phyloP scores from a whole-genome alignment of 2,113 vertebrate species.

The Paratilapia polleni region DNA sequence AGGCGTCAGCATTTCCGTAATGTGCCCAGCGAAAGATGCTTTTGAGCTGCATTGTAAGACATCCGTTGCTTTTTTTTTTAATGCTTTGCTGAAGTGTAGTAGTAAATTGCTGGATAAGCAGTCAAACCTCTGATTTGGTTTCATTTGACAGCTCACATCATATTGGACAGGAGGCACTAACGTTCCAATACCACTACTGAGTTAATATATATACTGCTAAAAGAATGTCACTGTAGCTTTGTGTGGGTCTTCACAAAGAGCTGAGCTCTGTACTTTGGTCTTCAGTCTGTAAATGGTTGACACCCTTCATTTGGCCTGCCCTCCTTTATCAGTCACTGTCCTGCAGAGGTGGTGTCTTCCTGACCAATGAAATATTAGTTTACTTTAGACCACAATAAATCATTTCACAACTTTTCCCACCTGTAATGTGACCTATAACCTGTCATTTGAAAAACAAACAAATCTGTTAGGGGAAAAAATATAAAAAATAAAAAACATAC shows the following conservation, averaged over 20 bases:
- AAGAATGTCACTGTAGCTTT: neutral
- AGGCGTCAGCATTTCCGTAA: neutral
- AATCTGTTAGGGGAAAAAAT: no score
- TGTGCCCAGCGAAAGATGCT: neutral
- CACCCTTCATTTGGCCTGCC: neutral
- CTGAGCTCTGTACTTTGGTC: slow-evolving; percentile 56
- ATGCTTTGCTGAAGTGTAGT: no score
- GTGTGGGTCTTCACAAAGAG: neutral
- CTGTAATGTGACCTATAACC: no score
- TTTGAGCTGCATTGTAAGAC: neutral
- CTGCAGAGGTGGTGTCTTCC: slow-evolving; percentile 6
- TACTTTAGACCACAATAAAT: no score
- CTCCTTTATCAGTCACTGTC: neutral
- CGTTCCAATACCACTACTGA: neutral
- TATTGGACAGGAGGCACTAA: neutral
- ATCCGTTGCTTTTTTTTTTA: neutral
- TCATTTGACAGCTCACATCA: neutral
- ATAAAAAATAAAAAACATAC: no score
- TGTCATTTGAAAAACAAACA: no score
- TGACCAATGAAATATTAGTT: slow-evolving; percentile 8
- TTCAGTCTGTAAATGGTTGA: slow-evolving; percentile 63
- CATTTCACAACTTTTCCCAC: no score
- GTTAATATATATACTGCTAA: neutral
- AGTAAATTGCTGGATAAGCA: neutral
- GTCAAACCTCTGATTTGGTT: neutral